Evolutionary conservation across 2,888 invertebrate species (phyloP).

Genomic region (Leptinotarsa tumamoca): DNA sequence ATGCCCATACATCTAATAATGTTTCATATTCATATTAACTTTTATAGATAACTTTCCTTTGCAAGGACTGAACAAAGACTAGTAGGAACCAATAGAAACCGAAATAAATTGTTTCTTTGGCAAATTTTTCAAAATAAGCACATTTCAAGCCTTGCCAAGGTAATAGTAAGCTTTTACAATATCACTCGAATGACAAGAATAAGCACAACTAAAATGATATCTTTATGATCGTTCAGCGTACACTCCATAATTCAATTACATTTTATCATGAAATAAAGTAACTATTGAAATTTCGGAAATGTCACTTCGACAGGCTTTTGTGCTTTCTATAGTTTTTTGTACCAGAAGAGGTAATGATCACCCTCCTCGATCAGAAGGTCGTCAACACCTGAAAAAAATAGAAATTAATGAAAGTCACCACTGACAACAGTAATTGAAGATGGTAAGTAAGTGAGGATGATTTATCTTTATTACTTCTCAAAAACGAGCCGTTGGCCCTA

Average conservation of each 20-base stretch:
- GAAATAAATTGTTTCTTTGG: too few species aligned
- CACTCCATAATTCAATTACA: not conserved
- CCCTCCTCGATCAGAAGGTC: slow-evolving; percentile 88
- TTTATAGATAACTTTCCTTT: too few species aligned
- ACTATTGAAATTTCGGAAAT: not conserved
- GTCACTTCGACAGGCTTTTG: slow-evolving; percentile 20
- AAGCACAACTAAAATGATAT: slow-evolving; percentile 9
- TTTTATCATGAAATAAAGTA: not conserved
- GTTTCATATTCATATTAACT: too few species aligned
- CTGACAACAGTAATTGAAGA: too few species aligned
- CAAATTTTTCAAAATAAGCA: not conserved
- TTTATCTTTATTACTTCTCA: too few species aligned
- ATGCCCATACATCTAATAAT: too few species aligned
- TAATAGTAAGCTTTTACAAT: slow-evolving; percentile 19
- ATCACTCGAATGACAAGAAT: slow-evolving; percentile 17
- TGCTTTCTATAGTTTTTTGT: slow-evolving; percentile 83
- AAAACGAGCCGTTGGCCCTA: too few species aligned
- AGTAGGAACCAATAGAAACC: too few species aligned
- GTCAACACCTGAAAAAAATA: slow-evolving; percentile 80
- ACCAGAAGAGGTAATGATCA: slow-evolving; percentile 92
- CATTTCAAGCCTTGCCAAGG: slow-evolving; percentile 3
- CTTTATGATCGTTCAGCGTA: slow-evolving; percentile 12
- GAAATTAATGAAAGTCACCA: slow-evolving; percentile 11
- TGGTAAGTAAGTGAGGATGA: too few species aligned
- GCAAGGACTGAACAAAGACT: too few species aligned